Conservation (phyloP, 2,797 vertebrate species). For the Tapirus indicus region DNA sequence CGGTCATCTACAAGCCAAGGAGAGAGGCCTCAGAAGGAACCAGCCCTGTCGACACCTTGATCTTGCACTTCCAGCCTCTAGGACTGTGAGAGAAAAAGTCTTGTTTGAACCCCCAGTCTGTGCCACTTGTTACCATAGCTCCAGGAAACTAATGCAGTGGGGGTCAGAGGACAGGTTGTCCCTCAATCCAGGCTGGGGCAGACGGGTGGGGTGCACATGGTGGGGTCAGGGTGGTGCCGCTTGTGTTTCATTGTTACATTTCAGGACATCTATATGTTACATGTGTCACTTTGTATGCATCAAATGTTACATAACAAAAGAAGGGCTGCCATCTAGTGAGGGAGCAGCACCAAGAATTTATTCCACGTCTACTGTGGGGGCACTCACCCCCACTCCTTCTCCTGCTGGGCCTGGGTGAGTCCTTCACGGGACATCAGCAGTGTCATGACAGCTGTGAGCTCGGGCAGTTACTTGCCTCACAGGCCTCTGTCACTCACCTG, state of each 20-base stretch:
- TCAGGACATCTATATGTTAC: rapidly evolving
- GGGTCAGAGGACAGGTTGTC: neutral
- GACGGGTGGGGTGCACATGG: neutral
- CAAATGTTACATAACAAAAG: neutral
- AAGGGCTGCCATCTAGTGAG: neutral
- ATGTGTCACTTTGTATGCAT: rapidly evolving
- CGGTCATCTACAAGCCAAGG: rapidly evolving
- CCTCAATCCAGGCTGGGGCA: neutral
- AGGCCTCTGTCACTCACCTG: neutral
- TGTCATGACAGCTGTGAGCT: neutral
- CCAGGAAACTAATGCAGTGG: neutral
- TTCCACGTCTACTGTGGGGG: neutral
- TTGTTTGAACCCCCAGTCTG: too few relatives aligned
- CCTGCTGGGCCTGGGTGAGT: rapidly evolving
- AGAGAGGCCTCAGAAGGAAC: neutral
- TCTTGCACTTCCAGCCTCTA: neutral
- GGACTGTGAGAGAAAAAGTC: neutral
- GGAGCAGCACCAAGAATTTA: neutral
- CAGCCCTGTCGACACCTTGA: neutral
- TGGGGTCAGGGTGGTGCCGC: neutral
- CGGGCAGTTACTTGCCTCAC: neutral
- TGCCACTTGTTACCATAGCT: neutral
- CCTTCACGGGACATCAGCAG: neutral
- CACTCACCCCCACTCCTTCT: neutral
- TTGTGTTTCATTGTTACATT: rapidly evolving